Evolutionary conservation across 2,888 invertebrate genomes (phyloP).

Genomic region (Chrysolina haemoptera): DNA sequence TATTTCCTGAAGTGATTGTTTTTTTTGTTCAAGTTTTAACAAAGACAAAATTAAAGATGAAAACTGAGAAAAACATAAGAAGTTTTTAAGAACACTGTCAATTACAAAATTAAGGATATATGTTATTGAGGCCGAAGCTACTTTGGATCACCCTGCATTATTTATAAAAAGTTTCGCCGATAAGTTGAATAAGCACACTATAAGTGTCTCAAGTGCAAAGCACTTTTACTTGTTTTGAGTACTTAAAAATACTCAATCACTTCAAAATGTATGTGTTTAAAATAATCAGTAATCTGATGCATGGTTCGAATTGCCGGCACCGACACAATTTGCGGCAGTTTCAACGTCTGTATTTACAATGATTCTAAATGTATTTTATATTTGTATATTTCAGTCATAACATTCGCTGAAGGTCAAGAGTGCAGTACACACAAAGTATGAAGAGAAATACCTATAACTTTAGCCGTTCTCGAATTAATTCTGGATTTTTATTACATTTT

Average conservation of each 20-base stretch:
- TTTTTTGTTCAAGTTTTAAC: too few species aligned
- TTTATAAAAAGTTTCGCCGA: neutral
- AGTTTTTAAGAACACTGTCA: too few species aligned
- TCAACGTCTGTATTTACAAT: conserved; percentile 17
- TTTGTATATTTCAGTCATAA: conserved; percentile 9
- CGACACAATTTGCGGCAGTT: conserved; percentile 14
- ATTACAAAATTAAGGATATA: too few species aligned
- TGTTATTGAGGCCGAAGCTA: neutral
- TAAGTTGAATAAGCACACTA: neutral
- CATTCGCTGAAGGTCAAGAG: neutral
- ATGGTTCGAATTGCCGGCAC: neutral
- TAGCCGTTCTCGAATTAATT: too few species aligned
- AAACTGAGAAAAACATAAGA: too few species aligned
- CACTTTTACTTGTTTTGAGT: neutral
- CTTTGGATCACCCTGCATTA: neutral
- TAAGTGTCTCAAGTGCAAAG: neutral
- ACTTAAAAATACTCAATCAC: conserved; percentile 22
- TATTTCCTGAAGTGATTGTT: too few species aligned
- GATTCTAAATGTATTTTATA: neutral
- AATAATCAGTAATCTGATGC: conserved; percentile 12
- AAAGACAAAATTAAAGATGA: too few species aligned
- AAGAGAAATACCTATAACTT: too few species aligned
- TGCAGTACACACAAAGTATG: neutral
- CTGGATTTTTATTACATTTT: too few species aligned
- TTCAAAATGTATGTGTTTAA: conserved; percentile 12